A percentile compares a stretch with the other conserved stretches of the same genome.
phyloP scores from a whole-genome alignment of 1,140 invertebrate genomes.

The Drosophila insularis region DNA sequence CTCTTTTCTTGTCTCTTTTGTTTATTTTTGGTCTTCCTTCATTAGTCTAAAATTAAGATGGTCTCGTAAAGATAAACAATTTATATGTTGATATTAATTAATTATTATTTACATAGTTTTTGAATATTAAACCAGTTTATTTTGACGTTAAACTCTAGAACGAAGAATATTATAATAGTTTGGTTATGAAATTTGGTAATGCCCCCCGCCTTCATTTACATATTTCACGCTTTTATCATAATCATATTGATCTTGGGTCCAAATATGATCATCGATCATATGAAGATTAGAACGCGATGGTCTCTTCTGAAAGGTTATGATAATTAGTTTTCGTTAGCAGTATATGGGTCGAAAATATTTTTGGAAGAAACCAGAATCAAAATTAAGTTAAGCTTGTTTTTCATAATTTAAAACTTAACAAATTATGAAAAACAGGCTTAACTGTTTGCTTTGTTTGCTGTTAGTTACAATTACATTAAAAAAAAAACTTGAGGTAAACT shows the following conservation, averaged over 20 bases:
- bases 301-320: background rate
- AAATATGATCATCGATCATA: background rate
- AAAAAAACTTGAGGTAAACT: no score
- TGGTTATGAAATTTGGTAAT: constrained; percentile 11
- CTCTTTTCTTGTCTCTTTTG: constrained; percentile 8
- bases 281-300: background rate
- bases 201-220: background rate
- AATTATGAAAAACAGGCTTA: no score
- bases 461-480: no score
- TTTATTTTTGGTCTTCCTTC: constrained; percentile 23
- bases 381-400: no score
- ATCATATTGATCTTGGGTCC: background rate
- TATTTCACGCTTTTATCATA: background rate
- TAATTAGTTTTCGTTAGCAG: no score
- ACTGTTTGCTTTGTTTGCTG: no score
- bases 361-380: no score
- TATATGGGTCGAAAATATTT: no score
- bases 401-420: no score
- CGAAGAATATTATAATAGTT: background rate
- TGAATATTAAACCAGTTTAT: constrained; percentile 10
- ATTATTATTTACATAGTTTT: constrained; percentile 37
- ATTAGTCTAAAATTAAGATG: constrained; percentile 42
- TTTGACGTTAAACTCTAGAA: background rate
- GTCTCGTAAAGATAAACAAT: constrained; percentile 23
- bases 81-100: constrained; percentile 46